These are phyloP conservation scores for Phrynosoma blainvillii DNA, from an alignment of 2,113 vertebrate genomes.

Conservation along the genomic window DNA sequence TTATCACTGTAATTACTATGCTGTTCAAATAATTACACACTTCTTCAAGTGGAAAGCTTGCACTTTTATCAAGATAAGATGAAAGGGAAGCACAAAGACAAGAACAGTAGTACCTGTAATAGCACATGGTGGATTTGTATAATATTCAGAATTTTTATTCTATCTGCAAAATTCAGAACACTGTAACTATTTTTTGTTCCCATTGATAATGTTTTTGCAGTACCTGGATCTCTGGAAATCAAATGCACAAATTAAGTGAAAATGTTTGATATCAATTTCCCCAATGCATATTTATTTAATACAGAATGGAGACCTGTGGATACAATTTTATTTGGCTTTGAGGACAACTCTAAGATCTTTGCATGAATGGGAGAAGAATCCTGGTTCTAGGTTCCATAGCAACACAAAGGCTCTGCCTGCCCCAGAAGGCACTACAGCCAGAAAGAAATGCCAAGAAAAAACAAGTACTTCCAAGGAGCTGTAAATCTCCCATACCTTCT, in stretches of 20 bases:
- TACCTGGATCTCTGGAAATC: neutral
- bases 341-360: too few relatives aligned
- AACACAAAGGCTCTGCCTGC: too few relatives aligned
- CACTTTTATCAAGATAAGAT: neutral
- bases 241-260: neutral
- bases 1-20: neutral
- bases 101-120: neutral
- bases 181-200: neutral
- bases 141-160: neutral
- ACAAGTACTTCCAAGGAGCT: too few relatives aligned
- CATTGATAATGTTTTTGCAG: neutral
- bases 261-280: neutral
- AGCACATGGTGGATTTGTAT: neutral
- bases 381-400: too few relatives aligned
- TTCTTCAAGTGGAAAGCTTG: neutral
- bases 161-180: neutral
- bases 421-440: too few relatives aligned
- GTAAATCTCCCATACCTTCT: too few relatives aligned
- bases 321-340: neutral
- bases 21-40: neutral
- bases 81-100: neutral
- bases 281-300: slow-evolving; percentile 12
- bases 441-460: too few relatives aligned
- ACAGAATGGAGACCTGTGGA: neutral
- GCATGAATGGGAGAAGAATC: too few relatives aligned